These are phyloP conservation scores for Isotomurus palustris DNA, from an alignment of 2,888 invertebrate genomes.

Conservation along the genomic window DNA sequence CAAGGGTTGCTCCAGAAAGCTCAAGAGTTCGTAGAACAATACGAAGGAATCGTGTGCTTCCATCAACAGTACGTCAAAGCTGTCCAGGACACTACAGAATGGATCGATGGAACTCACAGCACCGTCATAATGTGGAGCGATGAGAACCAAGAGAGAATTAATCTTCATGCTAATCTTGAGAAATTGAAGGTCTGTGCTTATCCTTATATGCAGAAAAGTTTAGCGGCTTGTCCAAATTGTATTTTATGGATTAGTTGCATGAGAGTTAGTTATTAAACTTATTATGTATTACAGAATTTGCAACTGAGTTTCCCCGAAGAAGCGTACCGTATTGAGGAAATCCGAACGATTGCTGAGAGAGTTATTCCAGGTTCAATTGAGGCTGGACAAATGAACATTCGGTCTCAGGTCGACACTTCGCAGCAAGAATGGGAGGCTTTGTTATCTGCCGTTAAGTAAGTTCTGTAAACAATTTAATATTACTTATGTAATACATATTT, in stretches of 20 bases:
- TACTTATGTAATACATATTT: no score
- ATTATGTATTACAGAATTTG: slow-evolving; percentile 56
- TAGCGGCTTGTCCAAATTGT: neutral
- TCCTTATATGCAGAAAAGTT: neutral
- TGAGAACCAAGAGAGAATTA: slow-evolving; percentile 73
- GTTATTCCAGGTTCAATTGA: slow-evolving; percentile 82
- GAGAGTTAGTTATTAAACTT: neutral
- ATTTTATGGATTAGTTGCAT: no score
- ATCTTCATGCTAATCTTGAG: slow-evolving; percentile 79
- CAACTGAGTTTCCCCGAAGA: slow-evolving; percentile 78
- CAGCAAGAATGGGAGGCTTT: slow-evolving; percentile 87
- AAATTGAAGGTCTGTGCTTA: slow-evolving; percentile 59
- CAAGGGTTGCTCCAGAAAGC: slow-evolving; percentile 64
- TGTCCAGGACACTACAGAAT: slow-evolving; percentile 79
- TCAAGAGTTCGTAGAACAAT: slow-evolving; percentile 72
- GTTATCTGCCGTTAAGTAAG: slow-evolving; percentile 63
- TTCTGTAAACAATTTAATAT: neutral
- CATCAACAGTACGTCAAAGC: slow-evolving; percentile 85
- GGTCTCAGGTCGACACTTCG: slow-evolving; percentile 78
- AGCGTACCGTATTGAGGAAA: slow-evolving; percentile 72
- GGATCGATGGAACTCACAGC: slow-evolving; percentile 77
- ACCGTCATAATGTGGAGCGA: slow-evolving; percentile 78
- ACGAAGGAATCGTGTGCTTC: slow-evolving; percentile 80
- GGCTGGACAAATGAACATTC: slow-evolving; percentile 75
- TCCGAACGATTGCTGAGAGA: slow-evolving; percentile 77